phyloP scores from a whole-genome alignment of 2,888 invertebrate genomes.

The Dicyrtoma fusca region DNA sequence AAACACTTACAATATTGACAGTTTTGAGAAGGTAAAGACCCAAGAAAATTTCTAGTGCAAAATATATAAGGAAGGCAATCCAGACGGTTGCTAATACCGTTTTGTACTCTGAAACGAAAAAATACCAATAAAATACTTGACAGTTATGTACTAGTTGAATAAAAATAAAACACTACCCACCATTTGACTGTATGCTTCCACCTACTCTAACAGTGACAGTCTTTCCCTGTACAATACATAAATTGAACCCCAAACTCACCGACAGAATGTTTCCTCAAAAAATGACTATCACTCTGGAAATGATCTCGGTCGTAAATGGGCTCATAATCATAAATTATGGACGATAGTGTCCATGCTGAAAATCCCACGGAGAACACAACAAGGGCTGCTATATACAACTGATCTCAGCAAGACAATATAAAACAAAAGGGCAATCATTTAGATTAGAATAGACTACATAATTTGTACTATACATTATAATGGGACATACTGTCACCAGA shows the following conservation, averaged over 20 bases:
- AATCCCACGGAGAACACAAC: slow-evolving; percentile 53
- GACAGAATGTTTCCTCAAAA: slow-evolving; percentile 9
- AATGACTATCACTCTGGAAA: slow-evolving; percentile 2
- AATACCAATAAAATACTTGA: slow-evolving; percentile 2
- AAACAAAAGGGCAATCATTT: too few relatives aligned
- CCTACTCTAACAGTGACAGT: too few relatives aligned
- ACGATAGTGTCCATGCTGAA: slow-evolving; percentile 54
- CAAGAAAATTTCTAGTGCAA: slow-evolving; percentile 52
- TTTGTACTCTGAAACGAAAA: slow-evolving; percentile 49
- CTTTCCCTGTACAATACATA: too few relatives aligned
- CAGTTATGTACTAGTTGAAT: too few relatives aligned
- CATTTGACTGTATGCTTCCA: too few relatives aligned
- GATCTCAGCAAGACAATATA: too few relatives aligned
- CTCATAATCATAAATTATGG: slow-evolving; percentile 35
- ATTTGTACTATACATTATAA: too few relatives aligned
- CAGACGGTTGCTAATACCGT: slow-evolving; percentile 51
- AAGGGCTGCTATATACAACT: slow-evolving; percentile 53
- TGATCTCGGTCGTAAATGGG: neutral
- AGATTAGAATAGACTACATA: neutral
- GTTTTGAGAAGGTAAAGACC: slow-evolving; percentile 47
- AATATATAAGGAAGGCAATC: slow-evolving; percentile 51
- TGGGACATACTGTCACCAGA: too few relatives aligned
- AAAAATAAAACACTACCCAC: neutral
- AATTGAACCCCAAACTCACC: neutral
- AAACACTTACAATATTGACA: slow-evolving; percentile 35